Evolutionary conservation across 2,888 invertebrate species (phyloP).

Genomic region (Chymomyza amoena): DNA sequence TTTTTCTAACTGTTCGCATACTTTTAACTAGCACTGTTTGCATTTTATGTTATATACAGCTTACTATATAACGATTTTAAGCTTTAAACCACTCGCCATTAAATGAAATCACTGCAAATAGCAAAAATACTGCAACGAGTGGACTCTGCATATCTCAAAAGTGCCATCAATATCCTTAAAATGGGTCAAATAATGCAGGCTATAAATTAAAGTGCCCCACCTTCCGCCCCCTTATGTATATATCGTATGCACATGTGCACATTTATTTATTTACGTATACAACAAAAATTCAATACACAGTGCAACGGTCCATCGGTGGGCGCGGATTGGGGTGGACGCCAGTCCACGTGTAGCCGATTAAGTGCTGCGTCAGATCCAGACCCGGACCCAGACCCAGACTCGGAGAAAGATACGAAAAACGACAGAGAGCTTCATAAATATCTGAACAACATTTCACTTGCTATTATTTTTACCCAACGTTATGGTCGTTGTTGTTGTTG

Average conservation of each 20-base stretch:
- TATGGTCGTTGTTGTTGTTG: conserved; percentile 8
- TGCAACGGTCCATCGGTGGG: too few species aligned
- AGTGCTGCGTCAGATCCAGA: not conserved
- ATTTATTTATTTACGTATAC: conserved; percentile 35
- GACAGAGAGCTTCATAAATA: not conserved
- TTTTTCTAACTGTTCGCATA: too few species aligned
- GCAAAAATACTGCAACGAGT: not conserved
- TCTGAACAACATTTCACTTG: conserved; percentile 46
- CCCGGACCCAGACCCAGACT: not conserved
- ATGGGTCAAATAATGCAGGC: conserved; percentile 69
- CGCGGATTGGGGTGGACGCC: not conserved
- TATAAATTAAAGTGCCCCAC: conserved; percentile 32
- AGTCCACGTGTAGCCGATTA: not conserved
- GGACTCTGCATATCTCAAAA: conserved; percentile 2
- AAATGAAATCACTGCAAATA: not conserved
- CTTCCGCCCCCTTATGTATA: not conserved
- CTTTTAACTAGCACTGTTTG: too few species aligned
- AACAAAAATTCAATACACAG: too few species aligned
- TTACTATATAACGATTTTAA: not conserved
- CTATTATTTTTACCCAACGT: conserved; percentile 34
- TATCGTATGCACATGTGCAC: conserved; percentile 26
- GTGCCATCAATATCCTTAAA: conserved; percentile 56
- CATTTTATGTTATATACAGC: not conserved
- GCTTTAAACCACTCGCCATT: not conserved
- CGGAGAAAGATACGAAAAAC: not conserved